These are phyloP conservation scores for Trichonephila inaurata DNA, from an alignment of 1,140 invertebrate species.

Conservation along the genomic window DNA sequence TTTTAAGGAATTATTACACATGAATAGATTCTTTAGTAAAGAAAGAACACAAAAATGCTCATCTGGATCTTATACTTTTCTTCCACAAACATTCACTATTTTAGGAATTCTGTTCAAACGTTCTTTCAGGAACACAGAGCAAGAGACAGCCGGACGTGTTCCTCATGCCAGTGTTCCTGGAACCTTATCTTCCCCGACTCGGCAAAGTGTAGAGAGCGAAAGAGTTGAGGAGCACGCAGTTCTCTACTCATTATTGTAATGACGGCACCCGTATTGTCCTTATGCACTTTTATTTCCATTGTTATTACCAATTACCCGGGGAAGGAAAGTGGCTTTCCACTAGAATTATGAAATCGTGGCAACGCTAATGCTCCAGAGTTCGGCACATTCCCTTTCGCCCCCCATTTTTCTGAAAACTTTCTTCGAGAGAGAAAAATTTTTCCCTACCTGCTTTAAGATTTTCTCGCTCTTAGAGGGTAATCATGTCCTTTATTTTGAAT, in stretches of 20 bases:
- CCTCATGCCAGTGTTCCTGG: background rate
- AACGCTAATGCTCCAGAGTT: slow-evolving; percentile 34
- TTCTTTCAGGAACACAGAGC: background rate
- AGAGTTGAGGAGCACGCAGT: slow-evolving; percentile 36
- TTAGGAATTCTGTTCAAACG: background rate
- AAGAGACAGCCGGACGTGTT: too few species aligned
- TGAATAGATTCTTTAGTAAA: too few species aligned
- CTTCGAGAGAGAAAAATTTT: background rate
- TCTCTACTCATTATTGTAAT: slow-evolving; percentile 71
- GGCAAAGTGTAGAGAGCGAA: background rate
- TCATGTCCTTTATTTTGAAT: background rate
- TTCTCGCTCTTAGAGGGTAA: background rate
- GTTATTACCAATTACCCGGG: slow-evolving; percentile 71
- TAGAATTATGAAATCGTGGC: slow-evolving; percentile 66
- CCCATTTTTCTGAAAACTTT: background rate
- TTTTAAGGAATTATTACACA: too few species aligned
- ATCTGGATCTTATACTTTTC: background rate
- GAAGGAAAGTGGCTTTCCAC: slow-evolving; percentile 54
- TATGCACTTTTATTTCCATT: slow-evolving; percentile 69
- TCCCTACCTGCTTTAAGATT: background rate
- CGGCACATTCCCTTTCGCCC: background rate
- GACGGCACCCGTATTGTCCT: slow-evolving; percentile 64
- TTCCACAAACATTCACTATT: background rate
- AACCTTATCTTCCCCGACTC: background rate
- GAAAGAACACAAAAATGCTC: too few species aligned